A percentile compares a stretch with the other conserved stretches of the same genome.
phyloP scores from a whole-genome alignment of 2,113 vertebrate species.

The Aspidoscelis tigris region DNA sequence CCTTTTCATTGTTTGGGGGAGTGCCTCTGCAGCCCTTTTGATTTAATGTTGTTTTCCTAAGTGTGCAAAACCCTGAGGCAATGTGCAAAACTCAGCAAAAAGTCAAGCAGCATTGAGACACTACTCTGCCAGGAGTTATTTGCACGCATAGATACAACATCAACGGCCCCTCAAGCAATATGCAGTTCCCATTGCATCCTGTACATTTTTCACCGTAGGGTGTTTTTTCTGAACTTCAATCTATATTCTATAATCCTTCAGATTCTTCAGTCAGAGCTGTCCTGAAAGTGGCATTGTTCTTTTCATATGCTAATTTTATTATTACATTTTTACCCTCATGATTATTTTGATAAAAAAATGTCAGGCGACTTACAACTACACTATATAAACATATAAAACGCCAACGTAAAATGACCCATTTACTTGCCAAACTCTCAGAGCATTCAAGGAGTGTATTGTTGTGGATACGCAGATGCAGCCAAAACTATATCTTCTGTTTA shows the following conservation, averaged over 20 bases:
- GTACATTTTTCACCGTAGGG: accelerated
- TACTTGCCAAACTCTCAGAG: too few relatives aligned
- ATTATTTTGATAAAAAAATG: too few relatives aligned
- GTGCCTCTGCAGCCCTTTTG: background rate
- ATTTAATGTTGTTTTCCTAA: background rate
- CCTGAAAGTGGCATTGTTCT: accelerated
- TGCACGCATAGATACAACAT: background rate
- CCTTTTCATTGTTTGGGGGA: background rate
- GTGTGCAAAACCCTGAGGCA: background rate
- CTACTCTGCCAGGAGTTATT: accelerated
- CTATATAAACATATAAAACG: too few relatives aligned
- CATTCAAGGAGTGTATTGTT: too few relatives aligned
- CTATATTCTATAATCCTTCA: accelerated
- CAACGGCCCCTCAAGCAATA: accelerated
- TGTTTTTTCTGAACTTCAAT: background rate
- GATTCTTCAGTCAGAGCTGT: background rate
- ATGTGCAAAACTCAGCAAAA: background rate
- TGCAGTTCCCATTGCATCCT: accelerated
- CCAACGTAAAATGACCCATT: too few relatives aligned
- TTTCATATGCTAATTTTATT: background rate
- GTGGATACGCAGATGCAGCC: too few relatives aligned
- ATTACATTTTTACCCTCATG: too few relatives aligned
- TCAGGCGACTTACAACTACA: too few relatives aligned
- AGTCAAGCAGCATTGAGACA: accelerated
- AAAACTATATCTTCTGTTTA: too few relatives aligned